Evolutionary conservation across 2,113 vertebrate genomes (phyloP).

Genomic region (Verasper variegatus): DNA sequence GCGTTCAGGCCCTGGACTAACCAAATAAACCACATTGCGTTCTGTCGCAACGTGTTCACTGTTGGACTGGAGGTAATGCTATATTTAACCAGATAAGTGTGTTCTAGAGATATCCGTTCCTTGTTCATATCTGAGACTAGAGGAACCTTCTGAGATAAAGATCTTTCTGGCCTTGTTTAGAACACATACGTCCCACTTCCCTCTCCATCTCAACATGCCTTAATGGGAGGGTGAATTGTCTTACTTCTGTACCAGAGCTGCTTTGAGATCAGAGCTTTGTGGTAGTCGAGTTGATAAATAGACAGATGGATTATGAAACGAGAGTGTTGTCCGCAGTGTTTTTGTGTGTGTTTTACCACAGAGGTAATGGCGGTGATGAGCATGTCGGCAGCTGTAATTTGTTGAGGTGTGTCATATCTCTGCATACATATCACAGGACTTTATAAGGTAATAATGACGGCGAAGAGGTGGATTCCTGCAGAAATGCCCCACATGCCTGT

Average conservation of each 20-base stretch:
- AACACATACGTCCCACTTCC: conserved; percentile 63
- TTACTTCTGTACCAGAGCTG: conserved; percentile 38
- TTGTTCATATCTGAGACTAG: conserved; percentile 47
- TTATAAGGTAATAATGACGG: conserved; percentile 81
- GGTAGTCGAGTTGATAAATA: conserved; percentile 1
- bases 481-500: conserved; percentile 75
- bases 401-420: conserved; percentile 36
- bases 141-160: conserved; percentile 67
- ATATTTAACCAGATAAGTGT: conserved; percentile 54
- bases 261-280: conserved; percentile 3
- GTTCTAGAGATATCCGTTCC: conserved; percentile 22
- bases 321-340: too few relatives aligned
- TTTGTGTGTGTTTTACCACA: background rate
- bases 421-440: conserved; percentile 57
- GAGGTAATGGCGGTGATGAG: background rate
- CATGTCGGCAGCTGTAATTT: conserved; percentile 11
- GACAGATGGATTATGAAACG: background rate
- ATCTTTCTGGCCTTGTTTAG: conserved; percentile 54
- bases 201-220: conserved; percentile 28
- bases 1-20: conserved; percentile 1
- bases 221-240: conserved; percentile 28
- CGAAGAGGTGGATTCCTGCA: conserved; percentile 72
- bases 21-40: conserved; percentile 54
- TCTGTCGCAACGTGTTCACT: conserved; percentile 4
- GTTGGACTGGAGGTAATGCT: conserved; percentile 41